A percentile compares a stretch with the other conserved stretches of the same genome.
phyloP scores from a whole-genome alignment of 35 echinoderm and acorn worm species.

The Apostichopus japonicus region DNA sequence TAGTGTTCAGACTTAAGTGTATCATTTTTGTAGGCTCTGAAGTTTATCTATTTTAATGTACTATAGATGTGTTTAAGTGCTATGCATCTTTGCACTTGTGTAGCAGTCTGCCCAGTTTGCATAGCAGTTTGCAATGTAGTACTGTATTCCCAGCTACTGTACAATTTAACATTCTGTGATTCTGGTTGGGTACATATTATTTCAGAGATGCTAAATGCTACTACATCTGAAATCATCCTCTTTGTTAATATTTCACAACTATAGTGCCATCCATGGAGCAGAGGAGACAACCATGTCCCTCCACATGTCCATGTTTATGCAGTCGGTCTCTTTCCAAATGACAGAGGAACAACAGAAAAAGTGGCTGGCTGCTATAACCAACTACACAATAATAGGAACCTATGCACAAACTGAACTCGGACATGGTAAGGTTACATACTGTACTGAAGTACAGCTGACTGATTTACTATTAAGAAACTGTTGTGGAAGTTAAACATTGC shows the following conservation, averaged over 20 bases:
- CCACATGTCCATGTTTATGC: constrained; percentile 79
- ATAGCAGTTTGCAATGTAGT: background rate
- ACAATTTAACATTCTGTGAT: too few species aligned
- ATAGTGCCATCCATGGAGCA: constrained; percentile 48
- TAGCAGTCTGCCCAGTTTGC: background rate
- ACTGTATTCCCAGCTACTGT: background rate
- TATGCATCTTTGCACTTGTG: background rate
- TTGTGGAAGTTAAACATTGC: too few species aligned
- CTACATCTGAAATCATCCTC: too few species aligned
- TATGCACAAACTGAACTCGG: constrained; percentile 95
- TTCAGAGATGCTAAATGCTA: too few species aligned
- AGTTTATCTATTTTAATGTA: too few species aligned
- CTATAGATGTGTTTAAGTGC: too few species aligned
- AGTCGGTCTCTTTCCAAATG: constrained; percentile 62
- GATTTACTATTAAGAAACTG: too few species aligned
- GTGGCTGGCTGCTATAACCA: constrained; percentile 56
- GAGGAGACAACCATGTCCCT: constrained; percentile 49
- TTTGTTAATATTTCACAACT: too few species aligned
- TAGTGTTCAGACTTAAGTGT: too few species aligned
- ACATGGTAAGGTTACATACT: constrained; percentile 71
- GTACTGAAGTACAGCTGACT: too few species aligned
- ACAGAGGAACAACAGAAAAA: constrained; percentile 57
- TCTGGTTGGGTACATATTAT: too few species aligned
- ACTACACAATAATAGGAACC: constrained; percentile 73
- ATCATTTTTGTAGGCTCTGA: too few species aligned